These are phyloP conservation scores for Progne subis DNA, from an alignment of 2,113 vertebrate genomes.

Conservation along the genomic window DNA sequence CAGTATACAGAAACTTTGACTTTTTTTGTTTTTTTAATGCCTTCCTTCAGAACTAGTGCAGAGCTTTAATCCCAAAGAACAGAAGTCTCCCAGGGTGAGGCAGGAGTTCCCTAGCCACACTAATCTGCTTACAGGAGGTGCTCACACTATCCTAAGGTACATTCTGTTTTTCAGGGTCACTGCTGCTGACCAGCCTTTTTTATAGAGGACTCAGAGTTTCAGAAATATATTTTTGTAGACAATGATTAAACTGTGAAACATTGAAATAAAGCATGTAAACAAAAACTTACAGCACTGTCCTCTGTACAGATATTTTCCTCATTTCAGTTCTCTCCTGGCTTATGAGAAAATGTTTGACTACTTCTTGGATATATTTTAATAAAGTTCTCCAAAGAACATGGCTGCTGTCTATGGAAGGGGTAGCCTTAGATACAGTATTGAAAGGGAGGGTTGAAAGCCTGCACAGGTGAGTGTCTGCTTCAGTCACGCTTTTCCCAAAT, in stretches of 20 bases:
- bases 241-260: slow-evolving; percentile 77
- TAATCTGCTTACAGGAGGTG: slow-evolving; percentile 62
- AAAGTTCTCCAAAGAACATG: slow-evolving; percentile 67
- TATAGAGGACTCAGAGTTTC: slow-evolving; percentile 78
- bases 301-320: slow-evolving; percentile 69
- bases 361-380: slow-evolving; percentile 76
- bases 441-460: background rate
- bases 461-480: background rate
- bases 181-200: slow-evolving; percentile 78
- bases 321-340: slow-evolving; percentile 55
- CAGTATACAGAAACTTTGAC: background rate
- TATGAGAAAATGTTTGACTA: slow-evolving; percentile 69
- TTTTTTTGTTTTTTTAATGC: background rate
- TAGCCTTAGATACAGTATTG: background rate
- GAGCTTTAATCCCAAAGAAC: slow-evolving; percentile 73
- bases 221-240: slow-evolving; percentile 81
- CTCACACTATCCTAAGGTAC: slow-evolving; percentile 69
- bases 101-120: slow-evolving; percentile 41
- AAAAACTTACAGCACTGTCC: slow-evolving; percentile 59
- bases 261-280: slow-evolving; percentile 76
- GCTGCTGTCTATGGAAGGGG: slow-evolving; percentile 48
- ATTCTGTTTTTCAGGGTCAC: slow-evolving; percentile 75
- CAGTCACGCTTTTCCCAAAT: background rate
- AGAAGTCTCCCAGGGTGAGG: slow-evolving; percentile 53
- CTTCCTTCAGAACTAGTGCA: slow-evolving; percentile 44